Conservation (phyloP, 2,888 invertebrate species). For the Pterostichus madidus region DNA sequence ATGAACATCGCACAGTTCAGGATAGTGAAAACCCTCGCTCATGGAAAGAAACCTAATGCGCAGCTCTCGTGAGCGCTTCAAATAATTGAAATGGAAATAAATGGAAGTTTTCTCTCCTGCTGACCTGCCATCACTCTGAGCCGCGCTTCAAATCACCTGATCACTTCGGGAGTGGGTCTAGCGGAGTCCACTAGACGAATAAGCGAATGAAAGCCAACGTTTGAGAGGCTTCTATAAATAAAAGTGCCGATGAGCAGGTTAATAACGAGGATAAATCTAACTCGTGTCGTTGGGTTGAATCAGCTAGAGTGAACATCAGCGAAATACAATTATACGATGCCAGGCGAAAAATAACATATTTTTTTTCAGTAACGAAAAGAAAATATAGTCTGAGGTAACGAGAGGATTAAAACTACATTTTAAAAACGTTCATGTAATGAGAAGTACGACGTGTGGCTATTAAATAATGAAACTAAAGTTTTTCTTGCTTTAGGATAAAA, state of each 20-base stretch:
- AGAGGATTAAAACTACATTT: too few relatives aligned
- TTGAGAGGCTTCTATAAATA: conserved; percentile 18
- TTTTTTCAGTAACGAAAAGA: too few relatives aligned
- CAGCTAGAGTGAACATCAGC: too few relatives aligned
- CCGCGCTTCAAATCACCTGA: conserved; percentile 30
- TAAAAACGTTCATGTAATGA: too few relatives aligned
- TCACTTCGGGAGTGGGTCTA: not conserved
- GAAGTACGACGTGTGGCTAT: too few relatives aligned
- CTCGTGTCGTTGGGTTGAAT: too few relatives aligned
- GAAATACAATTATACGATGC: too few relatives aligned
- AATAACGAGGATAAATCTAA: too few relatives aligned
- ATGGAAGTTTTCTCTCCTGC: conserved; percentile 49
- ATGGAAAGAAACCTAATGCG: conserved; percentile 53
- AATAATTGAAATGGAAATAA: conserved; percentile 60
- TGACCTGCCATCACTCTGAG: conserved; percentile 38
- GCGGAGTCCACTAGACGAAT: not conserved
- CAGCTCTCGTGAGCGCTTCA: conserved; percentile 43
- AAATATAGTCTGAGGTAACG: too few relatives aligned
- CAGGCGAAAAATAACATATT: too few relatives aligned
- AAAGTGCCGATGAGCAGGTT: not conserved
- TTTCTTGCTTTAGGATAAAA: too few relatives aligned
- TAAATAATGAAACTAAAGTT: too few relatives aligned
- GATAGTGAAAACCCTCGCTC: conserved; percentile 4
- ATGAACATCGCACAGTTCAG: not conserved
- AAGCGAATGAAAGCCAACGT: not conserved